phyloP scores from a whole-genome alignment of 2,888 invertebrate genomes.

The Panopea generosa region DNA sequence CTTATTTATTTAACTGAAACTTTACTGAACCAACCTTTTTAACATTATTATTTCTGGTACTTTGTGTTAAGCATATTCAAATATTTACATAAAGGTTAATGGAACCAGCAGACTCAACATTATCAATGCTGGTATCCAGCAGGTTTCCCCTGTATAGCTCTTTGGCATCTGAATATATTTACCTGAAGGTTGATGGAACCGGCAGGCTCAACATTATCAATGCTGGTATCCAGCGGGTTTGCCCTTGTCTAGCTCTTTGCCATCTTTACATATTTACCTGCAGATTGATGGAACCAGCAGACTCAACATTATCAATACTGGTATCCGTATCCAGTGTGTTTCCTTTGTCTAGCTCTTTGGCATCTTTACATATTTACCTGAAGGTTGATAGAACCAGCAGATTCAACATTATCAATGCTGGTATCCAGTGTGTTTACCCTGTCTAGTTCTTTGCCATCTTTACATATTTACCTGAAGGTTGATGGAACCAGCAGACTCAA shows the following conservation, averaged over 20 bases:
- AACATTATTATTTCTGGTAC: no score
- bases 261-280: constrained; percentile 66
- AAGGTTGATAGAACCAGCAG: constrained; percentile 56
- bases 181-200: constrained; percentile 62
- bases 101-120: constrained; percentile 49
- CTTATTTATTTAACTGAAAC: constrained; percentile 61
- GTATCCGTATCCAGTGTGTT: constrained; percentile 53
- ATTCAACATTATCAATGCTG: constrained; percentile 42
- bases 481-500: constrained; percentile 50
- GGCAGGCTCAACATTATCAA: constrained; percentile 41
- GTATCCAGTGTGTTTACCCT: constrained; percentile 49
- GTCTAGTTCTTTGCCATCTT: constrained; percentile 61
- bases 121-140: constrained; percentile 50
- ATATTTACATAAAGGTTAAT: constrained; percentile 62
- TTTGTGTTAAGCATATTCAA: constrained; percentile 55
- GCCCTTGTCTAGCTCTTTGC: constrained; percentile 49
- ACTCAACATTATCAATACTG: no score
- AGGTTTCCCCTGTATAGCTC: constrained; percentile 47
- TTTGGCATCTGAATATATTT: constrained; percentile 64
- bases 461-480: constrained; percentile 65
- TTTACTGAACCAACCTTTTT: constrained; percentile 56
- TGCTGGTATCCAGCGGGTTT: constrained; percentile 47
- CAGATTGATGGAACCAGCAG: constrained; percentile 56
- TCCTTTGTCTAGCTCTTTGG: constrained; percentile 44
- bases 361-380: constrained; percentile 66